A percentile compares a stretch with the other conserved stretches of the same genome.
These are phyloP conservation scores for Cheilosia pagana DNA, from an alignment of 2,888 invertebrate species.

Conservation along the genomic window DNA sequence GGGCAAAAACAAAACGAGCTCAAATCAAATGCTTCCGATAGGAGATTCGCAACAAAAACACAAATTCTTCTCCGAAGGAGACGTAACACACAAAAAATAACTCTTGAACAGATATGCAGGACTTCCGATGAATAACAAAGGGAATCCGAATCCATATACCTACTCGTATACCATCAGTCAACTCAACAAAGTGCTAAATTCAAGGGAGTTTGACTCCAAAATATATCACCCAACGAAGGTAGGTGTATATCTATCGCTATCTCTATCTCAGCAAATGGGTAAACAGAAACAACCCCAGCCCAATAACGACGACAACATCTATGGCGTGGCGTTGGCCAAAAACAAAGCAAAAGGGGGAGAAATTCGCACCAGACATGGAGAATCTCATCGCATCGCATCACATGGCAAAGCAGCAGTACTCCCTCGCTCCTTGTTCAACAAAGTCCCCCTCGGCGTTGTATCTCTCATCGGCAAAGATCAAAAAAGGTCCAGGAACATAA, in stretches of 20 bases:
- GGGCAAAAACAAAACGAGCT: slow-evolving; percentile 54
- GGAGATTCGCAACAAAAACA: slow-evolving; percentile 49
- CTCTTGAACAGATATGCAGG: slow-evolving; percentile 48
- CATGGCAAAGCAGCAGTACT: background rate
- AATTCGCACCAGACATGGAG: slow-evolving; percentile 73
- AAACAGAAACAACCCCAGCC: slow-evolving; percentile 56
- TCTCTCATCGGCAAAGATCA: slow-evolving; percentile 69
- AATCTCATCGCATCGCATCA: slow-evolving; percentile 63
- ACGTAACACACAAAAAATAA: slow-evolving; percentile 14
- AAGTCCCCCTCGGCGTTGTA: slow-evolving; percentile 26
- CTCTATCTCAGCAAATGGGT: slow-evolving; percentile 21
- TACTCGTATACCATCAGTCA: slow-evolving; percentile 60
- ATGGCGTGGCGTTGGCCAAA: slow-evolving; percentile 46
- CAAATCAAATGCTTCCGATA: slow-evolving; percentile 62
- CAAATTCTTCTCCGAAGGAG: slow-evolving; percentile 21
- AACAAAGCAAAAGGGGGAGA: slow-evolving; percentile 55
- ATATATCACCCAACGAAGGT: slow-evolving; percentile 33
- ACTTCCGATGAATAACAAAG: slow-evolving; percentile 69
- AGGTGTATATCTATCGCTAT: background rate
- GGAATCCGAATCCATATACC: slow-evolving; percentile 30
- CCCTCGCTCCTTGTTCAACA: slow-evolving; percentile 8
- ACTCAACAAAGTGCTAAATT: slow-evolving; percentile 62
- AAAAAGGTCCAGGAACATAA: slow-evolving; percentile 68
- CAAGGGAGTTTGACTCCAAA: slow-evolving; percentile 54
- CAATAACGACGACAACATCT: slow-evolving; percentile 25